Percentiles rank a stretch among this genome's conserved stretches.
These are phyloP conservation scores for Cyphomyrus plagiostoma DNA, from an alignment of 2,113 vertebrate genomes.

Conservation along the genomic window DNA sequence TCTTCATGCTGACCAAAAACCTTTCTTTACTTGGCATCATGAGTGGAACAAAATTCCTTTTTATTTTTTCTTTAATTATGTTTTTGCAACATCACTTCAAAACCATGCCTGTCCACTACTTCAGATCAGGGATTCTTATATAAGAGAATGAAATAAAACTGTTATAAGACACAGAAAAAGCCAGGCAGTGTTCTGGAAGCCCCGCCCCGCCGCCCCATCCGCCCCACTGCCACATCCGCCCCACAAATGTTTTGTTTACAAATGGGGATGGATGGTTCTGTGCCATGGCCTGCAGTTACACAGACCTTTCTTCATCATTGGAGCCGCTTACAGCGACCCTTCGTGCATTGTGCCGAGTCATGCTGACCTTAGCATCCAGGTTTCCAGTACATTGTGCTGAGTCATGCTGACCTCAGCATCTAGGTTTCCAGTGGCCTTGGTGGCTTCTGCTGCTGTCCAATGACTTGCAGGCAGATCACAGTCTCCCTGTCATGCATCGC, in stretches of 20 bases:
- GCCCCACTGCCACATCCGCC: background rate
- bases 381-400: background rate
- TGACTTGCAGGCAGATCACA: background rate
- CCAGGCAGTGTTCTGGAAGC: background rate
- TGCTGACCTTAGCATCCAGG: background rate
- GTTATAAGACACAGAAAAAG: background rate
- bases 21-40: background rate
- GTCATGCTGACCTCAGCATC: conserved; percentile 3
- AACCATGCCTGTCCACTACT: background rate
- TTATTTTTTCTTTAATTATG: background rate
- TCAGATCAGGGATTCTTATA: background rate
- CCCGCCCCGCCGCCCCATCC: background rate
- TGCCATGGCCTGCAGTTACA: background rate
- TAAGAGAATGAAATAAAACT: background rate
- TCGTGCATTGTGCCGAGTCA: background rate
- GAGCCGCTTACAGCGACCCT: background rate
- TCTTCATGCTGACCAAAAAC: background rate
- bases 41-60: background rate
- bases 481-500: background rate
- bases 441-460: background rate
- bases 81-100: background rate
- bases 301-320: background rate
- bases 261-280: background rate
- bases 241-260: background rate
- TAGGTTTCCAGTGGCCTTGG: background rate